A percentile compares a stretch with the other conserved stretches of the same genome.
Conservation (phyloP, 2,888 invertebrate species). For the Margaritifera margaritifera region DNA sequence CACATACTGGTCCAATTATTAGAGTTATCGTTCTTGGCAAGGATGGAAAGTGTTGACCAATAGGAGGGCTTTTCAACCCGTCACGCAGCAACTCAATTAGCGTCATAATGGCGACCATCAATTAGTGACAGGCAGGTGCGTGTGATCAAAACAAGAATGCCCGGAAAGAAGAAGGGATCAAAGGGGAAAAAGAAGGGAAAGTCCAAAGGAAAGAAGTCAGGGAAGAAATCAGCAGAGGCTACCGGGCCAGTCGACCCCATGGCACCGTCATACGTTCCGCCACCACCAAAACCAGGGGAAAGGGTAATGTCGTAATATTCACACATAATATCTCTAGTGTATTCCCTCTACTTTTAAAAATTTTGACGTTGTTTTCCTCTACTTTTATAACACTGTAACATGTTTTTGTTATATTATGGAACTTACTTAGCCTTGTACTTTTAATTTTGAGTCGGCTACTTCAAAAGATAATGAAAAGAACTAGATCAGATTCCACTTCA, state of each 20-base stretch:
- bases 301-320: slow-evolving; percentile 30
- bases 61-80: slow-evolving; percentile 14
- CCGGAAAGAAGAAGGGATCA: slow-evolving; percentile 41
- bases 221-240: slow-evolving; percentile 22
- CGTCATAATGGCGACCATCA: slow-evolving; percentile 49
- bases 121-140: slow-evolving; percentile 35
- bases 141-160: slow-evolving; percentile 27
- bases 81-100: slow-evolving; percentile 49
- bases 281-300: slow-evolving; percentile 62
- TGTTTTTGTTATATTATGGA: too few species aligned
- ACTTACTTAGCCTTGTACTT: too few species aligned
- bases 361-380: too few species aligned
- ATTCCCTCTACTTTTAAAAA: too few species aligned
- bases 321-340: too few species aligned
- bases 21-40: too few species aligned
- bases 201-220: slow-evolving; percentile 31
- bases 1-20: neutral
- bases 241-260: slow-evolving; percentile 42
- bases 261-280: slow-evolving; percentile 47
- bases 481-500: too few species aligned
- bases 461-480: too few species aligned
- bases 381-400: too few species aligned
- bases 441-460: too few species aligned
- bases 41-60: too few species aligned
- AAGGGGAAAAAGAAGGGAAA: slow-evolving; percentile 41